Percentiles rank a stretch among this genome's conserved stretches.
Evolutionary conservation across 2,113 vertebrate species (phyloP).

Genomic region (Leptosomus discolor): DNA sequence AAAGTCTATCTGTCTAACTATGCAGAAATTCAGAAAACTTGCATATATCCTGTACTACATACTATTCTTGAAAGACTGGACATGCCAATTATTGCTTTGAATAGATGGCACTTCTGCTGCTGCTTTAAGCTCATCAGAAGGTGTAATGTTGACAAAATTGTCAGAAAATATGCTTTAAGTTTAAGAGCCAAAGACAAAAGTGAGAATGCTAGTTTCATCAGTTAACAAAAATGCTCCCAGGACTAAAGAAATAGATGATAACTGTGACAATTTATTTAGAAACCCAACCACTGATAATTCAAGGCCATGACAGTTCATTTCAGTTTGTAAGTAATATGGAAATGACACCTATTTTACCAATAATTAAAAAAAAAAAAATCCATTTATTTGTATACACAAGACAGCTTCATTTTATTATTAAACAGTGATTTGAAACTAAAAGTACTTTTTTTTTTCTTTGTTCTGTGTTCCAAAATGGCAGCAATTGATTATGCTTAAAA

Average conservation of each 20-base stretch:
- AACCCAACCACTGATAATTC: neutral
- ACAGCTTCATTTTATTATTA: neutral
- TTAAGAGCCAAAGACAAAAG: constrained; percentile 30
- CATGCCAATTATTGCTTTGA: neutral
- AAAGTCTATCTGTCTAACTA: neutral
- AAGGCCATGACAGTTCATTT: neutral
- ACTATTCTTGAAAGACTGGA: neutral
- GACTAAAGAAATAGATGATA: constrained; percentile 26
- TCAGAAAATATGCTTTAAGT: neutral
- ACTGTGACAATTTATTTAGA: constrained; percentile 19
- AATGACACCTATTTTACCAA: neutral
- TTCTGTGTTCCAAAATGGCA: neutral
- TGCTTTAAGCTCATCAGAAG: constrained; percentile 4
- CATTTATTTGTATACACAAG: neutral
- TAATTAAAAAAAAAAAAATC: neutral
- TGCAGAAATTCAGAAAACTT: neutral
- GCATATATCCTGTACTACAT: neutral
- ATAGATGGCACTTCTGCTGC: neutral
- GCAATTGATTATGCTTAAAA: constrained; percentile 1
- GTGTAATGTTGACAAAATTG: constrained; percentile 22
- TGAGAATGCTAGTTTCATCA: neutral
- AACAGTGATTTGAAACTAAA: neutral
- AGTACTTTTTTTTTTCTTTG: neutral
- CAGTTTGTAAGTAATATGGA: neutral
- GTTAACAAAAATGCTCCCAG: neutral